Conservation (phyloP, 2,113 vertebrate species). For the Cephalophus harveyi region DNA sequence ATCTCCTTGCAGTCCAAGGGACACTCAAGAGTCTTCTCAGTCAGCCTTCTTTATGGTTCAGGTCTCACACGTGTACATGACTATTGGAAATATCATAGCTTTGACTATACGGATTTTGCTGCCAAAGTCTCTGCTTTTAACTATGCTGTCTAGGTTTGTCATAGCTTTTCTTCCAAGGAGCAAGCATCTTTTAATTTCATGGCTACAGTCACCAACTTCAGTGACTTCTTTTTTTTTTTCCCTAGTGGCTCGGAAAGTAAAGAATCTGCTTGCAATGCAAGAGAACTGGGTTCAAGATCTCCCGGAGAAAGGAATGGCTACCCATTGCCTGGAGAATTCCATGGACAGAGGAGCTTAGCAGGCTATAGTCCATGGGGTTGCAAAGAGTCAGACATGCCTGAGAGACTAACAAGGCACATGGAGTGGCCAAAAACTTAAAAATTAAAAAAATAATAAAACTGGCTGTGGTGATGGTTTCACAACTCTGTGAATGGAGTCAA, state of each 20-base stretch:
- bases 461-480: background rate
- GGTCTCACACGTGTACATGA: background rate
- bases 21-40: background rate
- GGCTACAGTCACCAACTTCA: fast-evolving
- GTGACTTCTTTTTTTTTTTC: background rate
- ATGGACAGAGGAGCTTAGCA: background rate
- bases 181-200: background rate
- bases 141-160: background rate
- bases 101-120: background rate
- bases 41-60: background rate
- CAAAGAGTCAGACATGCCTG: background rate
- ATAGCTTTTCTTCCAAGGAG: background rate
- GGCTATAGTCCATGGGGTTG: background rate
- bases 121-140: background rate
- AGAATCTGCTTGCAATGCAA: background rate
- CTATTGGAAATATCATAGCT: background rate
- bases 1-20: background rate
- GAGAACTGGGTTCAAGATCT: background rate
- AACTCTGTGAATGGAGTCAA: background rate
- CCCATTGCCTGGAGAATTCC: background rate
- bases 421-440: background rate
- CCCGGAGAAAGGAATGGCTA: background rate
- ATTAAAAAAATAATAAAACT: background rate
- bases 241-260: background rate
- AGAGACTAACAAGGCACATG: background rate